Base-by-base conservation (phyloP, 2,888 invertebrate species). In the Epistrophe eligans region DNA sequence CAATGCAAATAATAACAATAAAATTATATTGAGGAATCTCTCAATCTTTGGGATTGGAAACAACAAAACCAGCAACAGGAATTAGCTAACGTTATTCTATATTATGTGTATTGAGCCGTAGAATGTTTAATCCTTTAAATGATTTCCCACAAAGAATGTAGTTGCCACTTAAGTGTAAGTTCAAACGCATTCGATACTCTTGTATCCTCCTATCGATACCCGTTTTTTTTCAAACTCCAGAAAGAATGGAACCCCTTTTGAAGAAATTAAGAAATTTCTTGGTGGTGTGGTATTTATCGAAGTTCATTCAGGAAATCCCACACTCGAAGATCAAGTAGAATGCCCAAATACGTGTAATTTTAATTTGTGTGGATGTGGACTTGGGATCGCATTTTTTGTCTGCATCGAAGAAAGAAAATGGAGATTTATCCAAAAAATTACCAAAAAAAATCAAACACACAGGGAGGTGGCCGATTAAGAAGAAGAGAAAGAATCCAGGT, bases 221-320 rank as follows among this genome's bases (percentile, higher is more conserved):
- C 66, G 64, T 72, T 70, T 79, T 79, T 72, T 64, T 35, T 74
- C 9, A 32, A 50, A 24, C 32, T 17, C 19, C 15, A 52, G 58
- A 72, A 43, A 45, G 35, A 62, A 72, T 19, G 48, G 50, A 79
- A 72, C 24, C 43, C 77, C 52, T 57, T 32, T 15, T 1, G 32
- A 55, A 48, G 50, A 83, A 79, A 79, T 74, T 80, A 72, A 71
- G 58, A 80, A 72, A 77, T 72, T 40, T 72, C 19, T 77, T 11
- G 45, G 28, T 60, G 17, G 38, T 67, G 50, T 45, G 67, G 57
- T 73, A 55, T 48, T 50, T 57, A 48, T 40, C 52, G 55, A 64
- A 80, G 81, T 77, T 85, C 82, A 85, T 82, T 82, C 73, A 85
- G 70, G 64, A 85, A 85, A 77, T 79, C 77, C 77, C 81, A 81